Percentiles rank a stretch among this genome's conserved stretches.
These are phyloP conservation scores for Antheraea pernyi DNA, from an alignment of 1,140 invertebrate species.

Conservation along the genomic window DNA sequence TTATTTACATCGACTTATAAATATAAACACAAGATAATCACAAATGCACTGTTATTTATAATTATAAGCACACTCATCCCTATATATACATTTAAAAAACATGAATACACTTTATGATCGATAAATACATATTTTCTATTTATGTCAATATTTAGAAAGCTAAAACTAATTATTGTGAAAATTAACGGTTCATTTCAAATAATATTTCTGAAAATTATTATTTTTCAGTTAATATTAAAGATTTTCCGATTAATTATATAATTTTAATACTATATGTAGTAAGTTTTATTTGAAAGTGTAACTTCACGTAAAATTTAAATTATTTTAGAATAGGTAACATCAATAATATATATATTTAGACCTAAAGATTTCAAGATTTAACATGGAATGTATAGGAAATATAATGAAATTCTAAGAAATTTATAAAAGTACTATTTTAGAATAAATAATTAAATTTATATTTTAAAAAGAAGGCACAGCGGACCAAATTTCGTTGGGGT, in stretches of 20 bases:
- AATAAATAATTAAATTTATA: constrained; percentile 5
- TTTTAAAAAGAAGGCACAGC: constrained; percentile 44
- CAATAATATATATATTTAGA: constrained; percentile 32
- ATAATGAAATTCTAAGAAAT: constrained; percentile 12
- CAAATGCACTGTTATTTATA: constrained; percentile 50
- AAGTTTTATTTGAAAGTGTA: neutral
- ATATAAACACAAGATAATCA: constrained; percentile 47
- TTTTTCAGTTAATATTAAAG: neutral
- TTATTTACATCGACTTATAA: constrained; percentile 58
- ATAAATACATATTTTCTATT: neutral
- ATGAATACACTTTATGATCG: constrained; percentile 5
- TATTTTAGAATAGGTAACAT: constrained; percentile 24
- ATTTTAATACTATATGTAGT: neutral
- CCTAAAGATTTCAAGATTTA: constrained; percentile 28
- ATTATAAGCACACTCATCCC: constrained; percentile 55
- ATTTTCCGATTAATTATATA: neutral
- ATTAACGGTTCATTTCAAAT: neutral
- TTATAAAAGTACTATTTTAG: constrained; percentile 18
- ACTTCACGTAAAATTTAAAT: neutral
- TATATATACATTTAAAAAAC: constrained; percentile 58
- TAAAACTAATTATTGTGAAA: neutral
- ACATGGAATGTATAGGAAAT: constrained; percentile 42
- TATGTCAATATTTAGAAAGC: neutral
- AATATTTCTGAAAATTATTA: neutral
- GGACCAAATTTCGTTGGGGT: constrained; percentile 20